Base-by-base conservation (phyloP, 1,140 invertebrate genomes). In the Heliothis virescens region DNA sequence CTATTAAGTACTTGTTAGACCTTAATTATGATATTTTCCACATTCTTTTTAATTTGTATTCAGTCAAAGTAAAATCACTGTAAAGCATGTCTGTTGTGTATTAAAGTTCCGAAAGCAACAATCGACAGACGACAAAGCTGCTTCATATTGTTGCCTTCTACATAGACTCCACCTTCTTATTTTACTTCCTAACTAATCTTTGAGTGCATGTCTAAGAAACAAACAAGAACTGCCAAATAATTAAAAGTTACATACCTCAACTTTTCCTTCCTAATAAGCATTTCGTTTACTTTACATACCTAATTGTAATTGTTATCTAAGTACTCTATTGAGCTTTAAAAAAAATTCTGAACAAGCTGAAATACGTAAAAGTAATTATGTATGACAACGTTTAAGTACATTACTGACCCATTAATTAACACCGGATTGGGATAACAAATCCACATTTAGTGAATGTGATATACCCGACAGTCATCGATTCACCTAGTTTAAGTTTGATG, bases 401-500 rank as follows among this genome's bases (percentile, higher is more conserved):
- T 60, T 29, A n/a, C 12, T 13, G 4, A 67, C 12, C 29, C 29
- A 63, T 15, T 41, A 41, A 41, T 41, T 41, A 50, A 29, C 48
- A 50, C 15, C 21, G 18, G 9, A 52, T 26, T 18, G 21, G n/a
- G 18, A 53, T 1, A 29, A 11, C 52, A 71, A 50, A 26, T 26
- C 55, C 21, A 18, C 15, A 50, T 50, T 71, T 71, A 71, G 53
- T 65, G 50, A n/a, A 65, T 76, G 21, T 50, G 50, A 52, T 50
- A 65, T 63, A 72, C 13, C 13, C 48, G n/a, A n/a, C n/a, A 65
- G 41, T 63, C 74, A 76, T 76, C 74, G 74, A 76, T 76, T 76
- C 74, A 76, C 74, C 73, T 76, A 76, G 57, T 76, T 76, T 76
- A 76, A 76, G 41, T 53, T 76, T n/a, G n/a, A 60, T 76, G 74